Base-by-base conservation (phyloP, 2,888 invertebrate species). In the Neoitamus cyanurus region DNA sequence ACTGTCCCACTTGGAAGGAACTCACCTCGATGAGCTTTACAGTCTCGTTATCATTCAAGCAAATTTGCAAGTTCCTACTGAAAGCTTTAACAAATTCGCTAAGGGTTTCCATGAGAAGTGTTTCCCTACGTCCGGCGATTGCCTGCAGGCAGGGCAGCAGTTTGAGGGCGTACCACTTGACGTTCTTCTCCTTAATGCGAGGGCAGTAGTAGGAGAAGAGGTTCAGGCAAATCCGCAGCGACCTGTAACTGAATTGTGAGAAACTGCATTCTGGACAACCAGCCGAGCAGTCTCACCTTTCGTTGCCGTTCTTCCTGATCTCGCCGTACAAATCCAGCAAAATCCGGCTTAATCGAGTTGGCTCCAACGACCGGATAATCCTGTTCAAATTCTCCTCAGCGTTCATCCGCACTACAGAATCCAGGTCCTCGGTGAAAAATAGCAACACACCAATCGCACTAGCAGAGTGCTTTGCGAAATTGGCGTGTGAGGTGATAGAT, bases 321-420 rank as follows among this genome's bases (percentile, higher is more conserved):
- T 96, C 96, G 87, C 95, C 95, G 89, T 95, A 96, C 69, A 97
- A 92, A 90, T 96, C 96, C 88, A 96, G 94, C 88, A 96, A 94
- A 83, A 97, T 93, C 88, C 96, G 94, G 31, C 94, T 94, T 11
- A 95, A 93, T 87, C 94, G 94, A 25, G 93, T 93, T 89, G 95
- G 94, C 87, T 94, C 92, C 88, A 95, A 91, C 6, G 93, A 93
- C 90, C 95, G 93, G 87, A 96, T 95, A 83, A 96, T 94, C 90
- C 94, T 93, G 89, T 96, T 96, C 1, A 97, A 91, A 88, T 95
- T 95, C 91, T 97, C 97, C 89, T 96, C 96, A 69, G 96, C 96
- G 80, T 94, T 94, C 93, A 96, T 95, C 85, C 96, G 92, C 34
- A 96, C 94, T 90, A 96, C 95, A 2, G 95, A 93, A 89, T 97